These are phyloP conservation scores for Saccopteryx leptura DNA, from an alignment of 2,113 vertebrate species.

Conservation along the genomic window DNA sequence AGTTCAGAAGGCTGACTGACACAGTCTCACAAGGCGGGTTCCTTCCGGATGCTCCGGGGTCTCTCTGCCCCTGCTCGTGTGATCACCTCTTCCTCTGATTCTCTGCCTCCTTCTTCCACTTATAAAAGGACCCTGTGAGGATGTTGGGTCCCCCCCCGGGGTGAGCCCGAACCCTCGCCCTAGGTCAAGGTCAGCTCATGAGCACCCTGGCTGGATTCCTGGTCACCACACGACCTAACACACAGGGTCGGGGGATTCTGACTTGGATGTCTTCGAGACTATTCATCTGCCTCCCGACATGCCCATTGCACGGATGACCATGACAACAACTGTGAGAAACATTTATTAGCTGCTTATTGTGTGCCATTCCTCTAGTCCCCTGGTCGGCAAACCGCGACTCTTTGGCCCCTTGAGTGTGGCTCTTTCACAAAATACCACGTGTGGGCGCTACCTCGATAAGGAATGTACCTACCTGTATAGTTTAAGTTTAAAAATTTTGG, in stretches of 20 bases:
- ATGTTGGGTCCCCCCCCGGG: neutral
- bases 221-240: accelerated
- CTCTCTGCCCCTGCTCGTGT: accelerated
- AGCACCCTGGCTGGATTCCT: neutral
- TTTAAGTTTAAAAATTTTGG: no score
- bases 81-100: no score
- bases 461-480: no score
- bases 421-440: no score
- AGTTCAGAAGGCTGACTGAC: accelerated
- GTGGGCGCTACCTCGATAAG: no score
- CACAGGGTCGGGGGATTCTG: neutral
- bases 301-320: neutral
- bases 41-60: neutral
- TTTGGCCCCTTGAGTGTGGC: no score
- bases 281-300: accelerated
- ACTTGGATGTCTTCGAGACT: neutral
- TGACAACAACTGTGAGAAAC: accelerated
- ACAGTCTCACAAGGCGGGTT: accelerated
- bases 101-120: no score
- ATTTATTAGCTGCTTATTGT: no score
- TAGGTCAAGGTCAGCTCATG: accelerated
- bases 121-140: neutral
- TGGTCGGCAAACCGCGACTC: no score
- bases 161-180: accelerated
- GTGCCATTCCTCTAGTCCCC: no score